Base-by-base conservation (phyloP, 2,113 vertebrate species). In the Gymnarchus niloticus region DNA sequence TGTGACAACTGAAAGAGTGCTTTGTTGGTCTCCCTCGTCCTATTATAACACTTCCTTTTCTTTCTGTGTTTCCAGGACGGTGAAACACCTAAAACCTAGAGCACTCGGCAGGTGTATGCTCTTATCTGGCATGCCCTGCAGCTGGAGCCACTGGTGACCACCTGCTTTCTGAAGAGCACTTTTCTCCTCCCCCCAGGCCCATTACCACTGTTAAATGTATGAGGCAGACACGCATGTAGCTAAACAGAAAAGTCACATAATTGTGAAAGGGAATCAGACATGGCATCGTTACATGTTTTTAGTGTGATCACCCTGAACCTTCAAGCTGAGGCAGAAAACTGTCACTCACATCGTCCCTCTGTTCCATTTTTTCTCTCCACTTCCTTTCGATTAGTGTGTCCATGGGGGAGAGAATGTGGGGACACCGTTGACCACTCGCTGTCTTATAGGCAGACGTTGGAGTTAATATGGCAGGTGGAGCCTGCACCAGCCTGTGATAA, bases 401-500 rank as follows among this genome's bases (percentile, higher is more conserved):
- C 76, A 89, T 51, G 28, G 28, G 81, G 56, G n/a, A 61, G 37
- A 49, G 49, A 6, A 83, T 90, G 87, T 89, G 94, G 95, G 94
- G 94, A 93, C 90, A 92, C 90, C 89, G 89, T 92, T 92, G 92
- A 88, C 44, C 81, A 25, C 21, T 12, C 77, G 91, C 91, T 93
- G 84, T 84, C 49, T 93, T 96, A 99, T 92, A 97, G 96, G 95
- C 98, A 99, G 94, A 98, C 92, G 41, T 92, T 98, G 92, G 95
- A 96, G 94, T 95, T 97, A 93, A 98, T 97, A 94, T 98, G 97
- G 94, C 98, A 99, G 91, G 98, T 99, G 88, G 98, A 98, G 77
- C 95, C 96, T 46, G 93, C 90, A 87, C 97, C 98, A 84, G 98
- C 97, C 94, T 96, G 97, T 41, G 98, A 98, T 92, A 99, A 94